Evolutionary conservation across 2,888 invertebrate species (phyloP), one percentile per base, ranked within the genome.

Genomic region (Pheosia gnoma): DNA sequence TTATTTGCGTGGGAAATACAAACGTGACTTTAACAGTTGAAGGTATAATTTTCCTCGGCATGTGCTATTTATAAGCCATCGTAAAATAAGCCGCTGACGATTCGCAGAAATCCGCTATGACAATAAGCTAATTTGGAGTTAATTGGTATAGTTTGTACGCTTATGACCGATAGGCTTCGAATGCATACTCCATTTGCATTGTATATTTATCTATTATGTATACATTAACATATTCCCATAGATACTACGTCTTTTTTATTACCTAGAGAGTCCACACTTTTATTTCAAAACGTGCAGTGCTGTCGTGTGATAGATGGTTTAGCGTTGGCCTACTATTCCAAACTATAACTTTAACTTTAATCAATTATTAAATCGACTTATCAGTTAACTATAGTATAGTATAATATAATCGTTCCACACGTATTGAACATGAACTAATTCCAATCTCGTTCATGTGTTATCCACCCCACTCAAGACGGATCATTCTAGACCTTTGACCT

Each of bases 1-100:
- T 63, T 61, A 69, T 60, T 71, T 67, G 63, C 69, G 71, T 73
- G 71, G 67, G 71, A 69, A 71, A 67, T 59, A 61, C 63, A 62
- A 60, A 69, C 71, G 72, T 71, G 69, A 53, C 53, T 11, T 53
- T 37, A 53, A 11, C 53, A 37, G 3, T 9, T 53, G 3, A 11
- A 25, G 62, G 66, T 59, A 49, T 61, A 36, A 54, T 57, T 68
- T 65, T 68, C 59, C 61, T 52, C 53, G 38, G 43, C 59, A 66
- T 70, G 68, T 53, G 60, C 61, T 71, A 68, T 66, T 60, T 61
- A n/a, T 66, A 11, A 45, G 57, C 8, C n/a, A 45, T 36, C 57
- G 37, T 51, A 25, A 51, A 51, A 25, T 25, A 2, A 51, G 51
- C 4, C 47, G 47, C 47, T 11, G 47, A 11, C 6, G n/a, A 7